Base-by-base conservation (phyloP, 1,140 invertebrate species). In the Periplaneta americana region DNA sequence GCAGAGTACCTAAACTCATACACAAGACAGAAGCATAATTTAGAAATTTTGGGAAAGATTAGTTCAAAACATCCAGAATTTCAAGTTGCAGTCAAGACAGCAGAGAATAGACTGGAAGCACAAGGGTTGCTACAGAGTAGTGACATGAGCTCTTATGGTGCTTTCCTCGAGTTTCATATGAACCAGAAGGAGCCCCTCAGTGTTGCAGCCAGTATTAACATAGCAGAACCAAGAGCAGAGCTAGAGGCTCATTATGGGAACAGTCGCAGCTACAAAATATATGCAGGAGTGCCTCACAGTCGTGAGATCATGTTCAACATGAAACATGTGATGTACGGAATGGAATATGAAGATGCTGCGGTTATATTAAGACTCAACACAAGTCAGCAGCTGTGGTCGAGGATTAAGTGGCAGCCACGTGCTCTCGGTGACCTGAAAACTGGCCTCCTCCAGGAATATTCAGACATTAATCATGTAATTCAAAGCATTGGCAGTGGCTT, bases 1-100 rank as follows among this genome's bases (percentile, higher is more conserved):
- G 35, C 34, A n/a, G 22, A 82, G 77, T 82, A 82, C 77, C 33
- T 66, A 18, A 76, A 82, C n/a, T 75, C 81, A 32, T 48, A 78
- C 32, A 32, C 35, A 22, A 35, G 74, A 34, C 34, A 82, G 33
- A 82, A 39, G 75, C 81, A 57, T 22, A 34, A 22, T 34, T 28
- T 77, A 33, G 36, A 34, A 3, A 22, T 79, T 31, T 17, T 37
- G 32, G 39, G n/a, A 2, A n/a, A 66, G 8, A 34, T 35, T 18
- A 34, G 5, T 1, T 80, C 31, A 15, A 28, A 74, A 33, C 32
- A 32, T 1, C 34, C n/a, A 15, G 33, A 31, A 39, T 31, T 48
- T 5, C 28, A 3, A 37, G 0, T 78, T 35, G 22, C 35, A 17
- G 17, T 78, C 32, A 78, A 34, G 34, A 78, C 77, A 78, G 32